Conservation (phyloP, 2,888 invertebrate genomes). For the Megalurothrips usitatus region DNA sequence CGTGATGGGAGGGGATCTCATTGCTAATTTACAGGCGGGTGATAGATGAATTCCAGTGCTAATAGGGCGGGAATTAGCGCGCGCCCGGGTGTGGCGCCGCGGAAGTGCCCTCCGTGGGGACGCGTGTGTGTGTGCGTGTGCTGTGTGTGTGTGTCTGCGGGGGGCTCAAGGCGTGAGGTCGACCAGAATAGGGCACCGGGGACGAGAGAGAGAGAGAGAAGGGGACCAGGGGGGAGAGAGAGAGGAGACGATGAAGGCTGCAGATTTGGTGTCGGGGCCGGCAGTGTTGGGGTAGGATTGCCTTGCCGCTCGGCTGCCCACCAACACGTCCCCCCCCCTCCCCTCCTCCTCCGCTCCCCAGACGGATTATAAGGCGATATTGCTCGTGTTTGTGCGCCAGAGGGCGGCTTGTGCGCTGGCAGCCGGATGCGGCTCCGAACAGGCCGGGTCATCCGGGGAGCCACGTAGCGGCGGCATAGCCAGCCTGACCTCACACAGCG, state of each 20-base stretch:
- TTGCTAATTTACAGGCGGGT: neutral
- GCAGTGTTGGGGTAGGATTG: neutral
- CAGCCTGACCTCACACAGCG: no score
- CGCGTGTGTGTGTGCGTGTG: neutral
- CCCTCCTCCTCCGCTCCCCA: neutral
- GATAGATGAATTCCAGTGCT: neutral
- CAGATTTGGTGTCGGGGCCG: no score
- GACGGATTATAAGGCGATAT: slow-evolving; percentile 10
- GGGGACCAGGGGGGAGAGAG: neutral
- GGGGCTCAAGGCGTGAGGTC: neutral
- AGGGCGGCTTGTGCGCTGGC: no score
- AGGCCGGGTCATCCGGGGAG: no score
- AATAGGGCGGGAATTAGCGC: neutral
- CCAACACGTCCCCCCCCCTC: neutral
- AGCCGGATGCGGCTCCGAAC: no score
- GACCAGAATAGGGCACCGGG: neutral
- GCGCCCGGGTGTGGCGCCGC: neutral
- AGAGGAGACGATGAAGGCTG: neutral
- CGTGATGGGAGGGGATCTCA: neutral
- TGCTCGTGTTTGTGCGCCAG: neutral
- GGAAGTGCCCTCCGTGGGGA: neutral
- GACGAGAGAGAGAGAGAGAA: neutral
- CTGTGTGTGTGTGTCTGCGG: neutral
- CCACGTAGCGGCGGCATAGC: no score
- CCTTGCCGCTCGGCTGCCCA: neutral